Conservation (phyloP, 2,797 vertebrate genomes). For the Callimico goeldii region DNA sequence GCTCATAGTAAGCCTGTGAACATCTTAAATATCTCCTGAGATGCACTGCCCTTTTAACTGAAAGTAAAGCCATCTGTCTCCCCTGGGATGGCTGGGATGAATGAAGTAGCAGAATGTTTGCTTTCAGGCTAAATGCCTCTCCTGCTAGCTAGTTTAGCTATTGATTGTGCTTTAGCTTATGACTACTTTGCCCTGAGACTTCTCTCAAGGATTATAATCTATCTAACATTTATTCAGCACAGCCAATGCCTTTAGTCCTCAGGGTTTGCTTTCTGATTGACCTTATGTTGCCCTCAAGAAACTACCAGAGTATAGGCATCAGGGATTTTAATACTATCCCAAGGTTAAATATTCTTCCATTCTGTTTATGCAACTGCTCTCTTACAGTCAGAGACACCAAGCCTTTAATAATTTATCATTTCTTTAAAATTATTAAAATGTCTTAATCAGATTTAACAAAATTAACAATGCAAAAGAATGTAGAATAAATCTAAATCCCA, state of each 20-base stretch:
- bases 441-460: neutral
- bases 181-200: neutral
- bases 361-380: neutral
- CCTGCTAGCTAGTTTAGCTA: constrained; percentile 42
- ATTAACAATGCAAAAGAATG: neutral
- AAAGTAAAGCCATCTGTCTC: constrained; percentile 46
- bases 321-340: neutral
- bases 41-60: constrained; percentile 64
- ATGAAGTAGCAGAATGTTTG: constrained; percentile 60
- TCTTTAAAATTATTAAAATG: neutral
- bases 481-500: neutral
- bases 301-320: neutral
- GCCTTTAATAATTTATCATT: neutral
- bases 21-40: constrained; percentile 43
- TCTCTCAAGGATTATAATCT: constrained; percentile 46
- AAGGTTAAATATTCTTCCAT: neutral
- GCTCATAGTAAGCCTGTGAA: constrained; percentile 53
- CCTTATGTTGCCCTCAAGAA: neutral
- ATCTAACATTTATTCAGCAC: constrained; percentile 57
- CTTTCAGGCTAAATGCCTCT: constrained; percentile 60
- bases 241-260: neutral
- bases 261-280: neutral
- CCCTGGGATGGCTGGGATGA: constrained; percentile 34
- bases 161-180: constrained; percentile 63
- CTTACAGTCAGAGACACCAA: neutral